Evolutionary conservation across 2,888 invertebrate genomes (phyloP).

Genomic region (Nomada fabriciana): DNA sequence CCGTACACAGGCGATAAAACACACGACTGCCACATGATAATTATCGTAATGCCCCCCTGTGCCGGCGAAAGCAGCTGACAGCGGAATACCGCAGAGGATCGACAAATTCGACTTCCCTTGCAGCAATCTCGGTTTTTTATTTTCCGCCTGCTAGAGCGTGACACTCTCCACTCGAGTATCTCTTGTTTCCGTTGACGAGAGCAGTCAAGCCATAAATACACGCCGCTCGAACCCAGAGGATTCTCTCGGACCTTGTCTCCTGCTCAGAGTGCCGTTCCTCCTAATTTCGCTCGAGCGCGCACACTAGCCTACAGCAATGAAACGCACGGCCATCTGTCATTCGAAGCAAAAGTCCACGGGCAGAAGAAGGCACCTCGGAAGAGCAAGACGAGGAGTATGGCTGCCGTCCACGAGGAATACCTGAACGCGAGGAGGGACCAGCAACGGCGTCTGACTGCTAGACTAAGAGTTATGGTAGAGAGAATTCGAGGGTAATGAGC

Average conservation of each 20-base stretch:
- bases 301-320: neutral
- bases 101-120: constrained; percentile 21
- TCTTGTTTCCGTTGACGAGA: constrained; percentile 64
- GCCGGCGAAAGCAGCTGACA: neutral
- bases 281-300: constrained; percentile 36
- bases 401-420: neutral
- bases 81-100: constrained; percentile 1
- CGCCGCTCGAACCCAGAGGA: constrained; percentile 53
- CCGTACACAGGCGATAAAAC: neutral
- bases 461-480: constrained; percentile 50
- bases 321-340: constrained; percentile 51
- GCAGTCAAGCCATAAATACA: constrained; percentile 72
- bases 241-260: constrained; percentile 18
- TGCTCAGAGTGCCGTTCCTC: constrained; percentile 28
- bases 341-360: constrained; percentile 25
- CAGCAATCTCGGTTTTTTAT: constrained; percentile 62
- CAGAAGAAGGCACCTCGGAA: constrained; percentile 3
- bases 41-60: neutral
- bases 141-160: constrained; percentile 69
- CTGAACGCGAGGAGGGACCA: neutral
- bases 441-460: neutral
- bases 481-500: constrained; percentile 56
- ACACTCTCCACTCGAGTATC: constrained; percentile 72
- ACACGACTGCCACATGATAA: neutral
- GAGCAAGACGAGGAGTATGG: constrained; percentile 1